These are phyloP conservation scores for Anoncus sp. DNA, from an alignment of 2,888 invertebrate genomes.

Conservation along the genomic window DNA sequence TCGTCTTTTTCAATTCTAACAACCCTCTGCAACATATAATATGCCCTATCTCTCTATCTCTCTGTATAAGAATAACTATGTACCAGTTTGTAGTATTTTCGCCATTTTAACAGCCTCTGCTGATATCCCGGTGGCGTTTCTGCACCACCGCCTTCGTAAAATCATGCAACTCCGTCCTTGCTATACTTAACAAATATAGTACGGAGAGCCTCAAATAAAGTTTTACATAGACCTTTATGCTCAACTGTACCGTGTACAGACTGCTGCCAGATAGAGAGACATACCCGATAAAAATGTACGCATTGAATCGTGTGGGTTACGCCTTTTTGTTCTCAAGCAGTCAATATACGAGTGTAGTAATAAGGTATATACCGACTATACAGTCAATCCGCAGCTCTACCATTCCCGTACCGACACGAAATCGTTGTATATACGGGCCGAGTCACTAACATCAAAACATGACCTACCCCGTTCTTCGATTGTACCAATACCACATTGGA, in stretches of 20 bases:
- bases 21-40: conserved; percentile 34
- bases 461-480: conserved; percentile 15
- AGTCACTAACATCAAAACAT: conserved; percentile 37
- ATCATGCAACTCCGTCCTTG: conserved; percentile 40
- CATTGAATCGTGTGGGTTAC: not conserved
- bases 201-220: conserved; percentile 17
- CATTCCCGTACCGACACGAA: conserved; percentile 6
- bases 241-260: not conserved
- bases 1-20: conserved; percentile 34
- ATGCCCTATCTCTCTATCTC: conserved; percentile 12
- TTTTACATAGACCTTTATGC: conserved; percentile 16
- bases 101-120: conserved; percentile 27
- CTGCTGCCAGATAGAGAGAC: conserved; percentile 3
- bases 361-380: conserved; percentile 2
- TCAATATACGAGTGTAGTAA: not conserved
- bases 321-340: not conserved
- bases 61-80: conserved; percentile 39
- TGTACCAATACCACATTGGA: conserved; percentile 7
- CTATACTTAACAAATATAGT: conserved; percentile 18
- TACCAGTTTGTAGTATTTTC: conserved; percentile 28
- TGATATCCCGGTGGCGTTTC: conserved; percentile 40
- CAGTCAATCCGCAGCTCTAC: conserved; percentile 22
- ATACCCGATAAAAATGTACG: not conserved
- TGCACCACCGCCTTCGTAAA: conserved; percentile 40
- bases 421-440: not conserved